Evolutionary conservation across 2,113 vertebrate species (phyloP).

Genomic region (Mohoua ochrocephala): DNA sequence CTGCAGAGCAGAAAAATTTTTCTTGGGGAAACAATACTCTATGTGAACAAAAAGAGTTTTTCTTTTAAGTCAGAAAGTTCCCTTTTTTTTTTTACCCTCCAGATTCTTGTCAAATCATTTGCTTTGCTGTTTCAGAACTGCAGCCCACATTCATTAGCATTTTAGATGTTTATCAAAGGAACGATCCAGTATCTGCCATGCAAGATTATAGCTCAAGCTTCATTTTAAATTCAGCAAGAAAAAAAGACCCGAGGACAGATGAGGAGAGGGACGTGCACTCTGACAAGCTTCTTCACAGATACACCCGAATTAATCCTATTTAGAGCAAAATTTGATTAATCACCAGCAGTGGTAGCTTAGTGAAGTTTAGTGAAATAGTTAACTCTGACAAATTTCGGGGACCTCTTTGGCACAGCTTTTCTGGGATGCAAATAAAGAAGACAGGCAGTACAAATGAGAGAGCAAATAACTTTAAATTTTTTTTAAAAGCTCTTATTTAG

Average conservation of each 20-base stretch:
- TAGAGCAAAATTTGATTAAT: slow-evolving; percentile 77
- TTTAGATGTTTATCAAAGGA: slow-evolving; percentile 84
- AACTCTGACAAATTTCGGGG: slow-evolving; percentile 56
- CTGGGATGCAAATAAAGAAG: slow-evolving; percentile 19
- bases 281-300: slow-evolving; percentile 70
- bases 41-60: slow-evolving; percentile 69
- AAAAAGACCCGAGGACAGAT: slow-evolving; percentile 66
- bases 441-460: neutral
- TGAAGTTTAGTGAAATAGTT: slow-evolving; percentile 65
- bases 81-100: slow-evolving; percentile 69
- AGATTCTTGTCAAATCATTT: slow-evolving; percentile 75
- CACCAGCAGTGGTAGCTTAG: slow-evolving; percentile 54
- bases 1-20: slow-evolving; percentile 53
- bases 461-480: neutral
- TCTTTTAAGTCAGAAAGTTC: slow-evolving; percentile 74
- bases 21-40: slow-evolving; percentile 72
- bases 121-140: slow-evolving; percentile 72
- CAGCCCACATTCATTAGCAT: slow-evolving; percentile 77
- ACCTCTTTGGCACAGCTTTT: neutral
- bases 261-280: slow-evolving; percentile 64
- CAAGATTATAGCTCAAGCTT: slow-evolving; percentile 75
- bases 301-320: slow-evolving; percentile 77
- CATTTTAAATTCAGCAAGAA: slow-evolving; percentile 76
- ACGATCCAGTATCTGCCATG: slow-evolving; percentile 74
- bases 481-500: neutral